Evolutionary conservation across 2,113 vertebrate genomes (phyloP), one percentile per base, ranked within the genome.

Genomic region (Spilogale gracilis): DNA sequence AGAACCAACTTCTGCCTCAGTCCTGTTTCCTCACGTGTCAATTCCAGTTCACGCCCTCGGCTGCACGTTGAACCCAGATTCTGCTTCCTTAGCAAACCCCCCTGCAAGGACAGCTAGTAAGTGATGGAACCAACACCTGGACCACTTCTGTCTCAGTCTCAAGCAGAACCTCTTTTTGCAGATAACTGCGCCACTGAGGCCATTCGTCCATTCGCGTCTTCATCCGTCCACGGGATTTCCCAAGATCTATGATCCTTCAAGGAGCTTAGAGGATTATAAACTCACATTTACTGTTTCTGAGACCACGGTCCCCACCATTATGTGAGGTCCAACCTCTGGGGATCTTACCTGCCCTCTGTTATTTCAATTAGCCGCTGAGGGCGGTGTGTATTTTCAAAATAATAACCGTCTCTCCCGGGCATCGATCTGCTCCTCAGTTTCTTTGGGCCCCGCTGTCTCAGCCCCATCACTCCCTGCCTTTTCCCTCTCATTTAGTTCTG

Each of bases 401-500:
- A 61, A 67, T 48, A 61, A 54, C 1, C 8, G 16, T 25, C 16
- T 12, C 43, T 52, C 3, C 18, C 8, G 23, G 20, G 17, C 48
- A n/a, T 23, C 50, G 10, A 38, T 63, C 38, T 25, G 50, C 16
- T n/a, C 45, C 65, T 76, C 50, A 1, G 0, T 69, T 69, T 38
- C 67, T 38, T 69, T 20, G 67, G 67, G 17, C 17, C 32, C 32
- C 20, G 1, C 8, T 18, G 1, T 0, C 87, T 63, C n/a, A 43
- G 89, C 43, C 58, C 58, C 12, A 18, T n/a, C 45, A 1, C 10
- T 20, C 76, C n/a, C 83, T 92, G 17, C 45, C 7, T 25, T 45
- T 25, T 9, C 25, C 58, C 20, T 27, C 38, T 89, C 67, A 61
- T 94, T 92, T 91, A 78, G 88, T 90, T 92, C 84, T 69, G 48